A percentile compares a stretch with the other conserved stretches of the same genome.
Evolutionary conservation across 2,113 vertebrate genomes (phyloP).

Genomic region (Planiliza haematocheilus): DNA sequence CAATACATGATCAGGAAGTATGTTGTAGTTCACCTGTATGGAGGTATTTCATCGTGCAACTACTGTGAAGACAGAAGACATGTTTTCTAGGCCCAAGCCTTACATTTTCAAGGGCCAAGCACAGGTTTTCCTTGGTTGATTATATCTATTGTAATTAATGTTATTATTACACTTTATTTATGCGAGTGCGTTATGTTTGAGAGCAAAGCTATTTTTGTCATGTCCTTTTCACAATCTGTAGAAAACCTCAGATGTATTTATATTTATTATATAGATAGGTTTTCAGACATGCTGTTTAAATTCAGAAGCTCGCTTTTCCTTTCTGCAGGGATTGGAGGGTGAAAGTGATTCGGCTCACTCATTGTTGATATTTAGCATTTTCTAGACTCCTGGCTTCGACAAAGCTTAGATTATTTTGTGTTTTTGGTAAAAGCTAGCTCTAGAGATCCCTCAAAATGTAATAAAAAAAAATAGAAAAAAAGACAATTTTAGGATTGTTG

Average conservation of each 20-base stretch:
- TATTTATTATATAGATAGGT: slow-evolving; percentile 75
- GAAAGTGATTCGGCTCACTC: slow-evolving; percentile 30
- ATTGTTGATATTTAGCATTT: slow-evolving; percentile 30
- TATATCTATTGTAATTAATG: slow-evolving; percentile 57
- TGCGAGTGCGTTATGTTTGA: slow-evolving; percentile 61
- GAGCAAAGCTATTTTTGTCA: slow-evolving; percentile 76
- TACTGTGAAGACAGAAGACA: slow-evolving; percentile 47
- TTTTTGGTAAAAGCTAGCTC: slow-evolving; percentile 33
- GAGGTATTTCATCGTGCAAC: slow-evolving; percentile 33
- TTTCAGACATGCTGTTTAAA: slow-evolving; percentile 43
- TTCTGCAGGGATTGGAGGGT: neutral
- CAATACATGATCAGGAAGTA: neutral
- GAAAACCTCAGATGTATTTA: slow-evolving; percentile 76
- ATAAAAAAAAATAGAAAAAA: no score
- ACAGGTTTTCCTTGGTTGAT: slow-evolving; percentile 42
- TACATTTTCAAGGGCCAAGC: slow-evolving; percentile 48
- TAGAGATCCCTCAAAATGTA: slow-evolving; percentile 4
- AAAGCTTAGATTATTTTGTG: slow-evolving; percentile 9
- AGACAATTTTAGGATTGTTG: no score
- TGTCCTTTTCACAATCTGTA: slow-evolving; percentile 68
- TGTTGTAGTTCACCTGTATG: slow-evolving; percentile 4
- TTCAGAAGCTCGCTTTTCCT: slow-evolving; percentile 16
- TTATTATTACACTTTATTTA: slow-evolving; percentile 72
- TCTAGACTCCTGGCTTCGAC: slow-evolving; percentile 2
- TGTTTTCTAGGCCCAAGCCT: slow-evolving; percentile 51